phyloP scores from a whole-genome alignment of 92 coral and sea anemone species.

The Umimayanthus kanabou region DNA sequence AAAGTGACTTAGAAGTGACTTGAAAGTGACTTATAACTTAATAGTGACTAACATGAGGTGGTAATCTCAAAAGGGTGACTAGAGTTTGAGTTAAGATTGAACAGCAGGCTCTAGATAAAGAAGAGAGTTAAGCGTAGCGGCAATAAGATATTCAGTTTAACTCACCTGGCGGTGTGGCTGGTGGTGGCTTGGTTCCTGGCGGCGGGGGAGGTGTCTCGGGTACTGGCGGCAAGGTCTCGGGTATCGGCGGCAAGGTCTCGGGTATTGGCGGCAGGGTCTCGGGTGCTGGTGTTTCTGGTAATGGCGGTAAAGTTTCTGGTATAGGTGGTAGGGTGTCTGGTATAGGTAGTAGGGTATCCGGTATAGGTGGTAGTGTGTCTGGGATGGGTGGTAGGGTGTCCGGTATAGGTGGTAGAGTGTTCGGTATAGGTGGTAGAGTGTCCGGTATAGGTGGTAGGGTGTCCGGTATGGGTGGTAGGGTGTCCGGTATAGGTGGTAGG shows the following conservation, averaged over 20 bases:
- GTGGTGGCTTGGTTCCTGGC: neutral
- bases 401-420: neutral
- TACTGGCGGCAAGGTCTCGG: neutral
- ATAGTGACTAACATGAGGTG: too few relatives aligned
- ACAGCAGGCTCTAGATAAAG: too few relatives aligned
- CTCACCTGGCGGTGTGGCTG: conserved; percentile 5
- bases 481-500: neutral
- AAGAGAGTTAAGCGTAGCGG: neutral
- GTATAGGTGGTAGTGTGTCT: neutral
- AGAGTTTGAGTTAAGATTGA: too few relatives aligned
- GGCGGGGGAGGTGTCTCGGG: conserved; percentile 5
- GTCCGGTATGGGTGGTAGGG: neutral
- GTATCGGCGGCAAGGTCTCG: neutral
- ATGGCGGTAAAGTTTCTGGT: too few relatives aligned
- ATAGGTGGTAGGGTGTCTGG: conserved; percentile 3
- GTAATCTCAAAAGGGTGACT: too few relatives aligned
- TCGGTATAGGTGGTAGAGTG: neutral
- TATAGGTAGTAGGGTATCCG: neutral
- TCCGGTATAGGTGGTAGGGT: neutral
- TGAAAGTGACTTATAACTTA: too few relatives aligned
- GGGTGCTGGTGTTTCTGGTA: too few relatives aligned
- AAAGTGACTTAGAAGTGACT: too few relatives aligned
- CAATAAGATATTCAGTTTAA: neutral
- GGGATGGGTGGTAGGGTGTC: neutral
- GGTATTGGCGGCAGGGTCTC: too few relatives aligned